These are phyloP conservation scores for Anguilla japonica DNA, from an alignment of 2,113 vertebrate genomes.

Conservation along the genomic window DNA sequence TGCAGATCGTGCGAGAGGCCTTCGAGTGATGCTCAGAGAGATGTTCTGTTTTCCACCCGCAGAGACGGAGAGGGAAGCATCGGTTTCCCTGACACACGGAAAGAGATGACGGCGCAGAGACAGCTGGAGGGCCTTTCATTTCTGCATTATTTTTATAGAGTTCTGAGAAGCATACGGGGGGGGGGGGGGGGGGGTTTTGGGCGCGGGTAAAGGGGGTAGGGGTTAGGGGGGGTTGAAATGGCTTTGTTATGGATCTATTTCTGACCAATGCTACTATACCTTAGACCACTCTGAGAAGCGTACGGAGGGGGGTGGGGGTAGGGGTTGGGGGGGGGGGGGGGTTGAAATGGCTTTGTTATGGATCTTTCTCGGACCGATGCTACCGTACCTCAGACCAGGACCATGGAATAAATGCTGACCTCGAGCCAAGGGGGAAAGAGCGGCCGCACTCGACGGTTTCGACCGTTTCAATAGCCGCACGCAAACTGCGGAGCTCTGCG, in stretches of 20 bases:
- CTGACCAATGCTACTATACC: too few species aligned
- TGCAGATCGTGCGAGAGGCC: not conserved
- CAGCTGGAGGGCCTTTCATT: not conserved
- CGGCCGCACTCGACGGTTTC: too few species aligned
- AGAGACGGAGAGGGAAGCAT: not conserved
- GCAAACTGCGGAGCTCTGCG: too few species aligned
- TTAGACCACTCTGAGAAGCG: not conserved
- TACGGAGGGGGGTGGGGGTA: not conserved
- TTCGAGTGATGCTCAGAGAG: not conserved
- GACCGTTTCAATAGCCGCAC: too few species aligned
- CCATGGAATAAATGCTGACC: too few species aligned
- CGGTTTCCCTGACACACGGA: not conserved
- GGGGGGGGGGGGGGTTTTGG: not conserved
- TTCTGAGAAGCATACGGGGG: not conserved
- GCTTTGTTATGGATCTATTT: too few species aligned
- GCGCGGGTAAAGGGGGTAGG: too few species aligned
- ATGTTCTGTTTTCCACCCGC: conserved; percentile 12
- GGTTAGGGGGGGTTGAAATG: not conserved
- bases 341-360: too few species aligned
- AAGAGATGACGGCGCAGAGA: too few species aligned
- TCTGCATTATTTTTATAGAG: not conserved
- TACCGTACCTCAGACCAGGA: too few species aligned
- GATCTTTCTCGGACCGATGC: too few species aligned
- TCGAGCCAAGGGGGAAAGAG: too few species aligned
- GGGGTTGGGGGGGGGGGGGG: not conserved